Percentiles rank a stretch among this genome's conserved stretches.
phyloP scores from a whole-genome alignment of 2,797 vertebrate species.

The Psittacula derbiana region DNA sequence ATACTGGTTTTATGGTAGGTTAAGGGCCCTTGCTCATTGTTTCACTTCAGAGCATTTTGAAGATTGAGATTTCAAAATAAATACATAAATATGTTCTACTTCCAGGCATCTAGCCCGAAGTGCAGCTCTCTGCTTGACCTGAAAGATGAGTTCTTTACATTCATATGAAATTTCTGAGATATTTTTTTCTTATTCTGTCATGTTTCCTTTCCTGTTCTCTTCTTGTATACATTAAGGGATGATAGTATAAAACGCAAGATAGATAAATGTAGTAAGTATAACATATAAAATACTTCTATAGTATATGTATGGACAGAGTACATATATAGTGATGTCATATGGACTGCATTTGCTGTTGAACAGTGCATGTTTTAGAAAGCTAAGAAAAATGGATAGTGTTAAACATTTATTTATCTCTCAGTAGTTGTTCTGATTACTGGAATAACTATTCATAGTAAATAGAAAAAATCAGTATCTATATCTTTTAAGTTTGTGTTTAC shows the following conservation, averaged over 20 bases:
- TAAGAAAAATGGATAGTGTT: neutral
- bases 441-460: neutral
- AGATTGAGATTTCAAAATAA: neutral
- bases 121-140: neutral
- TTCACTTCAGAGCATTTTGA: neutral
- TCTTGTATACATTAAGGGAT: neutral
- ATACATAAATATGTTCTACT: neutral
- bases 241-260: neutral
- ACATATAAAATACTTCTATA: neutral
- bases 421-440: neutral
- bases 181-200: neutral
- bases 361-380: neutral
- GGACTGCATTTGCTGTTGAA: neutral
- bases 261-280: neutral
- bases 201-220: neutral
- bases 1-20: neutral
- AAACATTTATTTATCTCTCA: neutral
- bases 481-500: neutral
- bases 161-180: neutral
- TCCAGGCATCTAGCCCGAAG: neutral
- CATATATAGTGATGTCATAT: neutral
- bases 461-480: neutral
- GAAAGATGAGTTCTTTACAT: neutral
- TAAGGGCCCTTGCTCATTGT: neutral
- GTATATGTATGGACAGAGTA: neutral